Evolutionary conservation across 2,113 vertebrate species (phyloP), one percentile per base, ranked within the genome.

Genomic region (Salvelinus fontinalis): DNA sequence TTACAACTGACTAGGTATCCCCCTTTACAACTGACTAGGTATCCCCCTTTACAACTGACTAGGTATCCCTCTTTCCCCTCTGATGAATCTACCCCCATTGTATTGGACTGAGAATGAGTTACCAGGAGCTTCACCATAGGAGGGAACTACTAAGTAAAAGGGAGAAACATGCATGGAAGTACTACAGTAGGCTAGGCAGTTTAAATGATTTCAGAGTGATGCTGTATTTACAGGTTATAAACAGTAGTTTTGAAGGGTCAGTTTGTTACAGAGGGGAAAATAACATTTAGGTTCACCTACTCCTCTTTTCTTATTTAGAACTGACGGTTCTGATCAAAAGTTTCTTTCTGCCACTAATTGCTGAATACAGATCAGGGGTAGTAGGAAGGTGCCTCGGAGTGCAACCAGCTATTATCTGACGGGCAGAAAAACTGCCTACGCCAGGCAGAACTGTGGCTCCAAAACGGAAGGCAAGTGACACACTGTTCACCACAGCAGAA

Each of bases 341-440:
- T 62, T 59, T 70, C 20, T 70, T 54, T 39, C 48, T 26, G 26
- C 29, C 54, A 70, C 67, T 76, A 76, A 70, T 31, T 64, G 34
- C 51, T 68, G 20, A 70, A n/a, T 70, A 49, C 66, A 76, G 34
- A 70, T 76, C 51, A 76, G 49, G 14, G 14, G 11, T 14, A 71
- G 70, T 76, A 70, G 6, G 31, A 76, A 27, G 20, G 60, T 76
- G 49, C 31, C 60, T 76, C n/a, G 59, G 70, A 64, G 67, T 51
- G 49, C 54, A 70, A 48, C 67, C 67, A 8, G 14, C 67, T 48
- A 76, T 76, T 76, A 76, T 64, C 67, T 59, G 51, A 57, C 49
- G 34, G 59, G 59, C n/a, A 60, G 8, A 60, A 8, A n/a, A 14
- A 22, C 59, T 22, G 59, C 20, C 18, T 8, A 22, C 14, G 8